Conservation (phyloP, 2,888 invertebrate species). For the Lacanobia oleracea region DNA sequence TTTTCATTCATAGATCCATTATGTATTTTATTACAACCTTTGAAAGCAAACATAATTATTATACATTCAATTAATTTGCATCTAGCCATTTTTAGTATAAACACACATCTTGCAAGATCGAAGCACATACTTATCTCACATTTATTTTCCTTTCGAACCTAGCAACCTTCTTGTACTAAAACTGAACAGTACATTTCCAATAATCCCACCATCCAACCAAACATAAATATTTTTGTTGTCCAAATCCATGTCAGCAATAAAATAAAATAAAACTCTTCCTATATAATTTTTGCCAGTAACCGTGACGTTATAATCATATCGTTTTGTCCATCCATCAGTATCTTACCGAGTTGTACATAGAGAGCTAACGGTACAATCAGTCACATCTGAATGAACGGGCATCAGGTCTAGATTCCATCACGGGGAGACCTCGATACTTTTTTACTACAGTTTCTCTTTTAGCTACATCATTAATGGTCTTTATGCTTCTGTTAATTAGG, state of each 20-base stretch:
- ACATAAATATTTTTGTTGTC: slow-evolving; percentile 5
- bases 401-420: slow-evolving; percentile 79
- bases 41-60: not conserved
- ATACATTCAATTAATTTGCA: slow-evolving; percentile 5
- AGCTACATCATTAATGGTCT: slow-evolving; percentile 70
- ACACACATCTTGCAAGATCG: not conserved
- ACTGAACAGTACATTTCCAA: slow-evolving; percentile 3
- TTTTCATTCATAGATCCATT: slow-evolving; percentile 12
- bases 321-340: slow-evolving; percentile 56
- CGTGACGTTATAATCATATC: slow-evolving; percentile 56
- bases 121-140: not conserved
- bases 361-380: slow-evolving; percentile 69
- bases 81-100: not conserved
- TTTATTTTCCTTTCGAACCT: not conserved
- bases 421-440: slow-evolving; percentile 81
- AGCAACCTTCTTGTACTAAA: not conserved
- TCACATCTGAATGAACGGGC: slow-evolving; percentile 76
- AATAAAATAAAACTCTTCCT: slow-evolving; percentile 29
- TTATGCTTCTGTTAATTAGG: slow-evolving; percentile 71
- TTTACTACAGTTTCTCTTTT: slow-evolving; percentile 83
- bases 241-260: slow-evolving; percentile 45
- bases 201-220: slow-evolving; percentile 3
- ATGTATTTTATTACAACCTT: not conserved
- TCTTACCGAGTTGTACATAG: slow-evolving; percentile 54
- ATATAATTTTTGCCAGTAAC: slow-evolving; percentile 52